Evolutionary conservation across 2,113 vertebrate species (phyloP).

Genomic region (Typhlomys cinereus): DNA sequence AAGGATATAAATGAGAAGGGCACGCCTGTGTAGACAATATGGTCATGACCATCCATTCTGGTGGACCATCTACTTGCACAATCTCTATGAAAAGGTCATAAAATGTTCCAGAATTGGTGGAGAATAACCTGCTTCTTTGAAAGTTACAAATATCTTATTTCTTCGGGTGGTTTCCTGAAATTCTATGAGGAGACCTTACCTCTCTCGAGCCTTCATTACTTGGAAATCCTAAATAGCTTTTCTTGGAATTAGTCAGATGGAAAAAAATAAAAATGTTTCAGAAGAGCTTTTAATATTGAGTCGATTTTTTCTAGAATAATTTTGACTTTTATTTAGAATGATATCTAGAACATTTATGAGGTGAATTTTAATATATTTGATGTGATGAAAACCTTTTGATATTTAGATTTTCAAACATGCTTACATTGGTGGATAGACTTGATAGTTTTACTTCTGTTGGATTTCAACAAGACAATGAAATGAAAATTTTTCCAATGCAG

Average conservation of each 20-base stretch:
- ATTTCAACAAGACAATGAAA: background rate
- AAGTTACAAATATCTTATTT: slow-evolving; percentile 33
- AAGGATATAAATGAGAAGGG: background rate
- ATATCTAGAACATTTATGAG: slow-evolving; percentile 15
- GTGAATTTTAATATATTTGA: background rate
- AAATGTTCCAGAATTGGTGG: background rate
- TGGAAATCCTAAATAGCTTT: slow-evolving; percentile 67
- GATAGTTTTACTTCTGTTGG: background rate
- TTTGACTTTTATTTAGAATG: slow-evolving; percentile 65
- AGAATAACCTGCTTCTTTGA: slow-evolving; percentile 23
- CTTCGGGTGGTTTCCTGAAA: background rate
- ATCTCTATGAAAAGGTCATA: slow-evolving; percentile 21
- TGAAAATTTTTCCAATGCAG: background rate
- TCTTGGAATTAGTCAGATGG: slow-evolving; percentile 69
- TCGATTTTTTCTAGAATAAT: slow-evolving; percentile 34
- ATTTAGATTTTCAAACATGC: background rate
- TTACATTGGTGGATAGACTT: background rate
- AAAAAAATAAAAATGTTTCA: slow-evolving; percentile 72
- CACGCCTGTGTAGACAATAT: background rate
- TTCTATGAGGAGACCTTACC: slow-evolving; percentile 40
- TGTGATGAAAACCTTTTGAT: slow-evolving; percentile 10
- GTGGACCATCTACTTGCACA: background rate
- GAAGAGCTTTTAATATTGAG: slow-evolving; percentile 38
- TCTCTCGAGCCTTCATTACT: slow-evolving; percentile 55
- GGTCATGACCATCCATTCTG: background rate